Evolutionary conservation across 2,888 invertebrate species (phyloP).

Genomic region (Ormyrus thymus): DNA sequence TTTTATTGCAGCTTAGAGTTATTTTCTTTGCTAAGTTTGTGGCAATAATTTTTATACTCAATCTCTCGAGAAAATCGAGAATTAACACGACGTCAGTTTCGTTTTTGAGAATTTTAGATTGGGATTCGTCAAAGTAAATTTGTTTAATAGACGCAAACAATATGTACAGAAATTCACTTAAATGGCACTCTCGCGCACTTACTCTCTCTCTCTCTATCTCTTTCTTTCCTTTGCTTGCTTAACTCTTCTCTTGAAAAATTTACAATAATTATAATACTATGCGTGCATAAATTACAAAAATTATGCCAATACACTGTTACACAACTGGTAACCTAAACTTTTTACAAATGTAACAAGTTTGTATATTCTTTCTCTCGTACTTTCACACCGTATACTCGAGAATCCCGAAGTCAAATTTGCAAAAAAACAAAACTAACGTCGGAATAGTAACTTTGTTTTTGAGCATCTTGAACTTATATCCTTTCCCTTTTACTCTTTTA

Average conservation of each 20-base stretch:
- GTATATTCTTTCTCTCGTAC: constrained; percentile 40
- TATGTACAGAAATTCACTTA: constrained; percentile 51
- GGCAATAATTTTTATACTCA: constrained; percentile 42
- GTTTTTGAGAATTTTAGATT: constrained; percentile 26
- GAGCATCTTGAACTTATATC: constrained; percentile 45
- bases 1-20: constrained; percentile 57
- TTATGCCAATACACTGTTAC: constrained; percentile 52
- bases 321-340: constrained; percentile 51
- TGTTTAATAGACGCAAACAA: constrained; percentile 48
- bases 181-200: constrained; percentile 43
- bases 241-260: constrained; percentile 38
- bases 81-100: constrained; percentile 33
- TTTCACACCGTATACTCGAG: constrained; percentile 33
- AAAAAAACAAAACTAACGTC: constrained; percentile 48
- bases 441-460: constrained; percentile 54
- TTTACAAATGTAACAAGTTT: constrained; percentile 56
- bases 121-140: constrained; percentile 32
- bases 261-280: constrained; percentile 52
- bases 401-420: constrained; percentile 33
- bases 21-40: constrained; percentile 45
- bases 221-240: not conserved
- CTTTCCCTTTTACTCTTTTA: constrained; percentile 3
- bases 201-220: constrained; percentile 7
- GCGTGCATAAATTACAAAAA: constrained; percentile 49
- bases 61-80: constrained; percentile 28